Percentiles rank a stretch among this genome's conserved stretches.
phyloP scores from a whole-genome alignment of 2,113 vertebrate species.

The Cyprinodon brontotheroides region DNA sequence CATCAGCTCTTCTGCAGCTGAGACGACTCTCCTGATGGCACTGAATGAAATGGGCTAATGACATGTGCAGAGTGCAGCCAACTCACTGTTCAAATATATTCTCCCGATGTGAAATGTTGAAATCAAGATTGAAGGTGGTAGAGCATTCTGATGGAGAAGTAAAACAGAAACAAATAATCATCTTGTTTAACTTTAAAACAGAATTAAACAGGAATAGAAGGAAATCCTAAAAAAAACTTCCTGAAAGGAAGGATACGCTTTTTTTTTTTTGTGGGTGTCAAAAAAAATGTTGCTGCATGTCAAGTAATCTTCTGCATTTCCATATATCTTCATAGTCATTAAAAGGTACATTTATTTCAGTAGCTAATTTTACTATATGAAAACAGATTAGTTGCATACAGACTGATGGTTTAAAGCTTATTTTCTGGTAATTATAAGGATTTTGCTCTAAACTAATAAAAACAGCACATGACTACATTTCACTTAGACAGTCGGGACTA shows the following conservation, averaged over 20 bases:
- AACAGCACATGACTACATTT: neutral
- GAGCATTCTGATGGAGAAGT: neutral
- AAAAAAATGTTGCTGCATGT: neutral
- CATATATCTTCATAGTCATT: neutral
- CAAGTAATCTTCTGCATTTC: neutral
- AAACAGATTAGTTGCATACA: too few relatives aligned
- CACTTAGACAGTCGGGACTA: too few relatives aligned
- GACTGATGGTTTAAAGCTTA: too few relatives aligned
- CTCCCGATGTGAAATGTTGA: neutral
- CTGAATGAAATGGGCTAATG: neutral
- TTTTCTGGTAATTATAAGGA: neutral
- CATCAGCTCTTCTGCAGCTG: neutral
- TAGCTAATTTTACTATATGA: too few relatives aligned
- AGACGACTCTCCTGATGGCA: neutral
- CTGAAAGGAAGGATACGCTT: too few relatives aligned
- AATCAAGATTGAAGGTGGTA: conserved; percentile 2
- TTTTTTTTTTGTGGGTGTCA: neutral
- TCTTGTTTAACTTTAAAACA: neutral
- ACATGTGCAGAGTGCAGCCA: neutral
- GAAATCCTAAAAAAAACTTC: neutral
- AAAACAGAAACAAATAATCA: neutral
- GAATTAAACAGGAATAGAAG: neutral
- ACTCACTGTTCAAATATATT: neutral
- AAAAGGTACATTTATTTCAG: neutral
- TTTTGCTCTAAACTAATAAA: neutral